Conservation (phyloP, 2,888 invertebrate genomes). For the Dasysyrphus albostriatus region DNA sequence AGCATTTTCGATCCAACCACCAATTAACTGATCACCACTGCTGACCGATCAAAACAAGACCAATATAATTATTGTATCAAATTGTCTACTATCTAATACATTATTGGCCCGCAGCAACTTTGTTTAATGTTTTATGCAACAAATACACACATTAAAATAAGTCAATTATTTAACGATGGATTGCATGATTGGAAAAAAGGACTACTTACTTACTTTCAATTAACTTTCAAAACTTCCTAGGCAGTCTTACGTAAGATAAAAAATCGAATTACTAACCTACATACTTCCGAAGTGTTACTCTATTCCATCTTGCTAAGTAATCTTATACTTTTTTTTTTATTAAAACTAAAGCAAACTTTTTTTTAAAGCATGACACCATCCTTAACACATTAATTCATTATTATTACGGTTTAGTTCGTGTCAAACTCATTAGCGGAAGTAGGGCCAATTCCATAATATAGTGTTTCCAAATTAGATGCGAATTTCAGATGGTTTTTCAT, state of each 20-base stretch:
- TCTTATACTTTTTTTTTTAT: background rate
- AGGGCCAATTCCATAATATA: slow-evolving; percentile 40
- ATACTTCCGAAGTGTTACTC: slow-evolving; percentile 13
- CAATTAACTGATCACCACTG: slow-evolving; percentile 33
- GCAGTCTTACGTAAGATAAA: slow-evolving; percentile 26
- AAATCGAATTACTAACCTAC: slow-evolving; percentile 20
- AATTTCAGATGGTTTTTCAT: slow-evolving; percentile 37
- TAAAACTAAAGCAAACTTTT: background rate
- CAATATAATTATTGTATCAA: slow-evolving; percentile 30
- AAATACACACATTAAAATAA: slow-evolving; percentile 14
- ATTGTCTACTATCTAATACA: background rate
- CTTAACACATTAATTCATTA: slow-evolving; percentile 35
- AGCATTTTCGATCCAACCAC: background rate
- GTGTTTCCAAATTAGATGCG: slow-evolving; percentile 37
- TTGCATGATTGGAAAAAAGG: background rate
- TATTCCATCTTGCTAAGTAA: slow-evolving; percentile 32
- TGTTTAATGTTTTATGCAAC: slow-evolving; percentile 9
- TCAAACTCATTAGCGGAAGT: slow-evolving; percentile 64
- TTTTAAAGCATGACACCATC: background rate
- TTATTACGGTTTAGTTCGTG: slow-evolving; percentile 41
- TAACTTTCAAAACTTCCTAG: slow-evolving; percentile 3
- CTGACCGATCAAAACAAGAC: slow-evolving; percentile 12
- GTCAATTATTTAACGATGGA: slow-evolving; percentile 16
- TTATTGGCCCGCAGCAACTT: slow-evolving; percentile 2
- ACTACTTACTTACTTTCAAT: slow-evolving; percentile 2